These are phyloP conservation scores for Aeoliscus strigatus DNA, from an alignment of 2,797 vertebrate genomes.

Conservation along the genomic window DNA sequence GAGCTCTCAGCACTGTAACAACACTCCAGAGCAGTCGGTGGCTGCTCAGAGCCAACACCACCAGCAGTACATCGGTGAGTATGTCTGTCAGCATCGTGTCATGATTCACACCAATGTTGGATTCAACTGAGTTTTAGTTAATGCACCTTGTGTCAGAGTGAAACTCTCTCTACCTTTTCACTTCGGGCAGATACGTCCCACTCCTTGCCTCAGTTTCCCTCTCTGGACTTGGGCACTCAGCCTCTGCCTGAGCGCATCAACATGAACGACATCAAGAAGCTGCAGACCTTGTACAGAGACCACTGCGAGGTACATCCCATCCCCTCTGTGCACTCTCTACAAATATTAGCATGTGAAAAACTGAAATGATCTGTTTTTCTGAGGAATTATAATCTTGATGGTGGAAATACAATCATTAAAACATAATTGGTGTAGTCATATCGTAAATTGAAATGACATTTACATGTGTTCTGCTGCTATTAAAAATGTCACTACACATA, in stretches of 20 bases:
- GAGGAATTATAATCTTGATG: too few species aligned
- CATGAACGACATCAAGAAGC: conserved; percentile 83
- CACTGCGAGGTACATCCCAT: conserved; percentile 87
- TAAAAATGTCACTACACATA: too few species aligned
- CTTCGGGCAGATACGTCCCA: conserved; percentile 80
- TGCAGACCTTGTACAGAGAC: conserved; percentile 88
- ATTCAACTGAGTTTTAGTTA: too few species aligned
- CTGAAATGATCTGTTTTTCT: too few species aligned
- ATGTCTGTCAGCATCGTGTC: too few species aligned
- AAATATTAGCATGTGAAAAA: too few species aligned
- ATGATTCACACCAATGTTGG: background rate
- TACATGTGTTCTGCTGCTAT: too few species aligned
- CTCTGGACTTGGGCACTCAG: conserved; percentile 77
- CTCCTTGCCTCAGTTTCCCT: conserved; percentile 86
- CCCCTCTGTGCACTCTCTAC: background rate
- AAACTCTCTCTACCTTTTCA: conserved; percentile 22
- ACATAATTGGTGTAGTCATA: too few species aligned
- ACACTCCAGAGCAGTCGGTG: conserved; percentile 86
- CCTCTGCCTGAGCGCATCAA: conserved; percentile 85
- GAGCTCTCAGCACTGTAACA: conserved; percentile 76
- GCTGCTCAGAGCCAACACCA: conserved; percentile 94
- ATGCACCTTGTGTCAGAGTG: too few species aligned
- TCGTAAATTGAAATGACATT: too few species aligned
- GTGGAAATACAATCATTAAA: too few species aligned
- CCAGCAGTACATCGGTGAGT: conserved; percentile 94